phyloP scores from a whole-genome alignment of 2,113 vertebrate genomes.

The Grus americana region DNA sequence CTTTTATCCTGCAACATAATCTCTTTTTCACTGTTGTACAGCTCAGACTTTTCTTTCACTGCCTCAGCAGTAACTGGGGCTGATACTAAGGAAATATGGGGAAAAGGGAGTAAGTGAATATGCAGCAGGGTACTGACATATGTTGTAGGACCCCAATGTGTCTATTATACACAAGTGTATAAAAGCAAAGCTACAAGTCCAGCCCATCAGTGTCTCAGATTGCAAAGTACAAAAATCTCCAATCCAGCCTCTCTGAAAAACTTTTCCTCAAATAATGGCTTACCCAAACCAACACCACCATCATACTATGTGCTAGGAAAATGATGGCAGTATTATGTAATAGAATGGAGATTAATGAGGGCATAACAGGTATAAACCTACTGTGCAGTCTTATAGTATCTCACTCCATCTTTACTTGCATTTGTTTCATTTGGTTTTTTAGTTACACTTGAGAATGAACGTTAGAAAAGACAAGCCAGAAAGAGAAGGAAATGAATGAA shows the following conservation, averaged over 20 bases:
- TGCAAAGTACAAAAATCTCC: background rate
- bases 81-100: background rate
- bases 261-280: background rate
- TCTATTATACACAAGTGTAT: background rate
- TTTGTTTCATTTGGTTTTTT: background rate
- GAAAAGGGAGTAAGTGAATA: background rate
- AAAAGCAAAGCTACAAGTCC: background rate
- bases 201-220: background rate
- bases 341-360: background rate
- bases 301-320: background rate
- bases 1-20: background rate
- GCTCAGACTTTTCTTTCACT: background rate
- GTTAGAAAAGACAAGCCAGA: background rate
- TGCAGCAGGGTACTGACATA: background rate
- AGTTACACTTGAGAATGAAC: background rate
- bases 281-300: background rate
- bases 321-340: accelerated
- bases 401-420: background rate
- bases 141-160: background rate
- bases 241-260: background rate
- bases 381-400: background rate
- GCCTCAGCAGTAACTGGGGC: background rate
- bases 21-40: background rate
- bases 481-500: background rate
- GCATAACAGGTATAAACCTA: background rate